A percentile compares a stretch with the other conserved stretches of the same genome.
phyloP scores from a whole-genome alignment of 2,888 invertebrate genomes.

The Tinea trinotella region DNA sequence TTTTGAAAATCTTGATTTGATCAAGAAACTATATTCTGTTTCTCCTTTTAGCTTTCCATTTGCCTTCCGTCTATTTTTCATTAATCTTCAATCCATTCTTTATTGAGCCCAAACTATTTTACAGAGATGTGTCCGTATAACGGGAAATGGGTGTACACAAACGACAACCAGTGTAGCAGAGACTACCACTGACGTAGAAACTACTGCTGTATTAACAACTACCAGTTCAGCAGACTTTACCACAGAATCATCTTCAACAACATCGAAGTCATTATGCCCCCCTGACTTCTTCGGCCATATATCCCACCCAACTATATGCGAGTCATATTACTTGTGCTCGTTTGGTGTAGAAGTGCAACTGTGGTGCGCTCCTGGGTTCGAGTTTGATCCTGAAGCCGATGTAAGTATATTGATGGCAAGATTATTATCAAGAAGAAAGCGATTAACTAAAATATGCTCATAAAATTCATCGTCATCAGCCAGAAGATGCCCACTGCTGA shows the following conservation, averaged over 20 bases:
- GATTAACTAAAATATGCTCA: too few species aligned
- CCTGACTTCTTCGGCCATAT: constrained; percentile 29
- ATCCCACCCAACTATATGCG: constrained; percentile 30
- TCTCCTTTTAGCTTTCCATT: too few species aligned
- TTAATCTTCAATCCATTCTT: too few species aligned
- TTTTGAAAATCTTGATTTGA: too few species aligned
- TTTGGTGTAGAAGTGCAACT: constrained; percentile 26
- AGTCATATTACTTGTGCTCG: constrained; percentile 31
- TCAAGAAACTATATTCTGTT: too few species aligned
- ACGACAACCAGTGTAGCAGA: not conserved
- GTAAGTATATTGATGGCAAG: too few species aligned
- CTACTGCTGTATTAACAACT: not conserved
- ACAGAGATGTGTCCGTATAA: constrained; percentile 1
- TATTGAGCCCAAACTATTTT: too few species aligned
- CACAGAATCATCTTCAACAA: not conserved
- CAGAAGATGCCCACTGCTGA: too few species aligned
- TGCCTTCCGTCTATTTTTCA: too few species aligned
- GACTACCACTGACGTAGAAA: not conserved
- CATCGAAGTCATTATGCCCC: constrained; percentile 21
- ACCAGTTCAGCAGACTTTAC: constrained; percentile 22
- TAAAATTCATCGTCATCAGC: too few species aligned
- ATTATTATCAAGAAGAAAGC: too few species aligned
- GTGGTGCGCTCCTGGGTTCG: constrained; percentile 24
- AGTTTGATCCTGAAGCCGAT: constrained; percentile 22
- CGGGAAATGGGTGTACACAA: constrained; percentile 6